These are phyloP conservation scores for Lysiphlebus fabarum DNA, from an alignment of 1,140 invertebrate genomes.

Conservation along the genomic window DNA sequence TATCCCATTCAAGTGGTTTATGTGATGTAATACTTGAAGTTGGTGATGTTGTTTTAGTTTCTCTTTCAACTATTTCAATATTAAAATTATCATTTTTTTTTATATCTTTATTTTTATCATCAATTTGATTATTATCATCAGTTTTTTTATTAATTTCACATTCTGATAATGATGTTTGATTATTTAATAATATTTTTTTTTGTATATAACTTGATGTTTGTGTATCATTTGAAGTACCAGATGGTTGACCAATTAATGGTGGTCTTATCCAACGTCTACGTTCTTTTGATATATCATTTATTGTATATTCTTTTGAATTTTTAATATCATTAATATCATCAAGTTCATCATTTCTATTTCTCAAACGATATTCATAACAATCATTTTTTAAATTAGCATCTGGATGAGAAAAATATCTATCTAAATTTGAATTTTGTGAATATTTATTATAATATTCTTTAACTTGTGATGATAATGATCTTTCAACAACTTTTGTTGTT, in stretches of 20 bases:
- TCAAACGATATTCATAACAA: conserved; percentile 21
- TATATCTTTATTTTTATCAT: conserved; percentile 22
- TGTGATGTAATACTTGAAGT: conserved; percentile 65
- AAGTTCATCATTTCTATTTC: neutral
- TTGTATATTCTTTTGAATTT: neutral
- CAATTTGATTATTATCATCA: conserved; percentile 8
- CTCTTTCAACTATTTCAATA: conserved; percentile 16
- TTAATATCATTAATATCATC: conserved; percentile 14
- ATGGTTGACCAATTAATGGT: conserved; percentile 44
- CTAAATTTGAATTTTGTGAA: conserved; percentile 43
- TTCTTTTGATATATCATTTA: conserved; percentile 36
- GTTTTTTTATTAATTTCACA: conserved; percentile 20
- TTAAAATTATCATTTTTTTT: conserved; percentile 16
- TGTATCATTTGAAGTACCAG: conserved; percentile 26
- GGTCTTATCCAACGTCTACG: conserved; percentile 46
- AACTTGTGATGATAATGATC: conserved; percentile 44
- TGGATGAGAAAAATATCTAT: conserved; percentile 47
- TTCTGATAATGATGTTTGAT: conserved; percentile 26
- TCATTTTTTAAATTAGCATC: conserved; percentile 32
- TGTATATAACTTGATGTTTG: conserved; percentile 29
- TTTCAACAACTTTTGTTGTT: conserved; percentile 26
- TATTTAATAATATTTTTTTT: neutral
- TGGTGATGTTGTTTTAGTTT: conserved; percentile 54
- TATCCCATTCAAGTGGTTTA: conserved; percentile 72
- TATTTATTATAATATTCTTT: conserved; percentile 47